phyloP scores from a whole-genome alignment of 1,140 invertebrate genomes.

The Helicoverpa zea region DNA sequence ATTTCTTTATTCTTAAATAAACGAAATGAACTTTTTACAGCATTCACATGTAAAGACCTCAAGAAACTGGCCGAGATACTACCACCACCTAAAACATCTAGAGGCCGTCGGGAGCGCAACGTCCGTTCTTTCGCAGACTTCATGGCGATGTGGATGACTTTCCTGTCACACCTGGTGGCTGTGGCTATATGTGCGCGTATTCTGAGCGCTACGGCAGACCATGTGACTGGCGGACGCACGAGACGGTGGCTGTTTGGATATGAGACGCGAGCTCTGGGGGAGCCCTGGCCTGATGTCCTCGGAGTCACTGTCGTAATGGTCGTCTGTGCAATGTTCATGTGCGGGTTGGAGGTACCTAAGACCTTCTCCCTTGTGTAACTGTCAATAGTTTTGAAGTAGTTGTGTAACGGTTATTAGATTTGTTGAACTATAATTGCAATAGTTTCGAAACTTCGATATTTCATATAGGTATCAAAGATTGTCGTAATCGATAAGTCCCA shows the following conservation, averaged over 20 bases:
- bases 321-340: constrained; percentile 90
- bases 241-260: constrained; percentile 87
- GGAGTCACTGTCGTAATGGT: constrained; percentile 90
- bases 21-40: constrained; percentile 59
- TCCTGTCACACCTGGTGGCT: constrained; percentile 88
- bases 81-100: constrained; percentile 74
- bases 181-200: constrained; percentile 89
- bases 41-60: constrained; percentile 76
- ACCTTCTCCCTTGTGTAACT: not conserved
- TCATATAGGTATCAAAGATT: not conserved
- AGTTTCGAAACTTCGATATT: not conserved
- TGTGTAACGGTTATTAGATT: constrained; percentile 21
- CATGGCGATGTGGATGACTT: constrained; percentile 88
- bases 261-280: constrained; percentile 87
- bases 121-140: constrained; percentile 84
- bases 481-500: constrained; percentile 1
- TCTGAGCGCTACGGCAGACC: constrained; percentile 89
- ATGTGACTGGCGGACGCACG: constrained; percentile 88
- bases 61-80: constrained; percentile 76
- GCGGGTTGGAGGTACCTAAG: constrained; percentile 88
- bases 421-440: not conserved
- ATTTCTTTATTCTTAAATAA: not conserved
- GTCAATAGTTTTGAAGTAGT: constrained; percentile 25
- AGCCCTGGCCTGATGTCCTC: constrained; percentile 90
- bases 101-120: constrained; percentile 78